phyloP scores from a whole-genome alignment of 2,888 invertebrate genomes.

The Tachina grossa region DNA sequence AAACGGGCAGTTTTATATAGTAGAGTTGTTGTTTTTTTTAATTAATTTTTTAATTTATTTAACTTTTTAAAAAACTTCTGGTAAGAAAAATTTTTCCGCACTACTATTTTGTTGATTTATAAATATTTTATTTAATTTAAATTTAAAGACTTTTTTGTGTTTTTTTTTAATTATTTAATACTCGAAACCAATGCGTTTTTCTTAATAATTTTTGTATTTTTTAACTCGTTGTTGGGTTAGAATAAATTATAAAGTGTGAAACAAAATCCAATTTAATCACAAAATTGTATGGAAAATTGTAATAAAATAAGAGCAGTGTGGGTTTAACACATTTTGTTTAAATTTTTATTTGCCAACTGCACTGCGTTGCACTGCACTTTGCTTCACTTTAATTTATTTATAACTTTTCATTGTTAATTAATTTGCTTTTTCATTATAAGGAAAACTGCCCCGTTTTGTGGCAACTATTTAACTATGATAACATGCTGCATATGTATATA shows the following conservation, averaged over 20 bases:
- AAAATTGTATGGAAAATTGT: background rate
- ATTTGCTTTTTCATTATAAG: constrained; percentile 21
- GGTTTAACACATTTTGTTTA: constrained; percentile 1
- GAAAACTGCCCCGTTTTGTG: constrained; percentile 37
- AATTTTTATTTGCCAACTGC: background rate
- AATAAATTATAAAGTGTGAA: constrained; percentile 26
- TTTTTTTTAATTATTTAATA: constrained; percentile 32
- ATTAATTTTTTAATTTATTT: background rate
- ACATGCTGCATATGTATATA: constrained; percentile 37
- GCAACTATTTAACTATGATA: constrained; percentile 23
- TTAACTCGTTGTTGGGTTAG: constrained; percentile 57
- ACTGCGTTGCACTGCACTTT: constrained; percentile 15
- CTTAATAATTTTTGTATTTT: constrained; percentile 49
- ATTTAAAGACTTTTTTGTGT: constrained; percentile 26
- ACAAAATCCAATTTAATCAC: constrained; percentile 9
- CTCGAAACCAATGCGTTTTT: constrained; percentile 66
- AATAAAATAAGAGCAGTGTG: background rate
- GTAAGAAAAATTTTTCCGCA: constrained; percentile 27
- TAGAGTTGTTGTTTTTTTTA: constrained; percentile 47
- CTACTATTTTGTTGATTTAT: constrained; percentile 30
- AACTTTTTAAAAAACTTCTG: constrained; percentile 9
- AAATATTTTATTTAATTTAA: constrained; percentile 15
- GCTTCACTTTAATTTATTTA: background rate
- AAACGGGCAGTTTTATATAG: constrained; percentile 62
- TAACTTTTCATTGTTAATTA: constrained; percentile 8